These are phyloP conservation scores for Bathynomus jamesi DNA, from an alignment of 1,140 invertebrate species.

Conservation along the genomic window DNA sequence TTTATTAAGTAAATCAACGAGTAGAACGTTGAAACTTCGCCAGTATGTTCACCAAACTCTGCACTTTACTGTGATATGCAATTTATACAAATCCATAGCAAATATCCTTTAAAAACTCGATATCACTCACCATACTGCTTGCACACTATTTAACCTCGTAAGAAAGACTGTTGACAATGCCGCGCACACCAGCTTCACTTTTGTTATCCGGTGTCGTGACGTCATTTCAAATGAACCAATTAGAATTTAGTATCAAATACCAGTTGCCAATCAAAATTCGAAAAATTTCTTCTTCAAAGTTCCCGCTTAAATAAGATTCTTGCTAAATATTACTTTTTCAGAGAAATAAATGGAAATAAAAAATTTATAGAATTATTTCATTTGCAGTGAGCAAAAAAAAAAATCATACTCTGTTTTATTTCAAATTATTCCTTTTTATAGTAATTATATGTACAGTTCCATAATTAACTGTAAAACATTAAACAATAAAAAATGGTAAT, in stretches of 20 bases:
- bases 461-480: too few species aligned
- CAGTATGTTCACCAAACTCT: slow-evolving; percentile 39
- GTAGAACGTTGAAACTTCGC: slow-evolving; percentile 44
- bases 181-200: background rate
- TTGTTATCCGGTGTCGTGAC: background rate
- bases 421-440: too few species aligned
- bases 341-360: too few species aligned
- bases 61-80: slow-evolving; percentile 31
- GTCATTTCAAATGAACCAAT: background rate
- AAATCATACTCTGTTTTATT: too few species aligned
- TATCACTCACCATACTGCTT: background rate
- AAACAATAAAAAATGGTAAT: too few species aligned
- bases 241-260: background rate
- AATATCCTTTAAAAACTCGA: background rate
- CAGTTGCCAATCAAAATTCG: background rate
- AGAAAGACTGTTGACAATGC: background rate
- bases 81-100: slow-evolving; percentile 1
- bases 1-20: slow-evolving; percentile 43
- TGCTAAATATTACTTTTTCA: too few species aligned
- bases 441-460: too few species aligned
- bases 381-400: too few species aligned
- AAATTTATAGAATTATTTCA: too few species aligned
- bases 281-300: background rate
- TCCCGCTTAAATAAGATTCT: too few species aligned
- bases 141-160: background rate